These are phyloP conservation scores for Chloroceryle aenea DNA, from an alignment of 2,113 vertebrate genomes.

Conservation along the genomic window DNA sequence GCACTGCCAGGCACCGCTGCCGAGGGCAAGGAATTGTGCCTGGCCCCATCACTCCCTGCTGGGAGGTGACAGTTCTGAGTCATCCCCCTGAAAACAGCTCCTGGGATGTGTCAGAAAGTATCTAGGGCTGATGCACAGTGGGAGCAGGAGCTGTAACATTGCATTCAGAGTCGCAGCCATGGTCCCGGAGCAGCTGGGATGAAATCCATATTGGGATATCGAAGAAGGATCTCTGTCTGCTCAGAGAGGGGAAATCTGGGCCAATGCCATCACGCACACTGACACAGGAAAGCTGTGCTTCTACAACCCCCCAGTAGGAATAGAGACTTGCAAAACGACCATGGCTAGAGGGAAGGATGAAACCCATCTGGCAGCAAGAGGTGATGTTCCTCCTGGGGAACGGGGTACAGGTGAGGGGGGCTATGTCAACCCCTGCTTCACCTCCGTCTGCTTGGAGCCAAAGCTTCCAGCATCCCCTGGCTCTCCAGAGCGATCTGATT, in stretches of 20 bases:
- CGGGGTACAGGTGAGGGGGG: not conserved
- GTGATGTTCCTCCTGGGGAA: not conserved
- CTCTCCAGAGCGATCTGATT: accelerated
- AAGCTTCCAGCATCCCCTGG: not conserved
- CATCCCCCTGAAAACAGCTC: not conserved
- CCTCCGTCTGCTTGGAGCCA: not conserved
- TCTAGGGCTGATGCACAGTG: accelerated
- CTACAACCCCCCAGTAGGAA: accelerated
- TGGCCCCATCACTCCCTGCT: not conserved
- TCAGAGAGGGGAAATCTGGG: not conserved
- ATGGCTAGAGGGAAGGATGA: not conserved
- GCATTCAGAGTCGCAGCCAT: accelerated
- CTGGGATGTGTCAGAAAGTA: not conserved
- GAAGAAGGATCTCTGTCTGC: not conserved
- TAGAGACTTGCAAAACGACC: not conserved
- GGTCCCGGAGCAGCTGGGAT: not conserved
- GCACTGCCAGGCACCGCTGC: accelerated
- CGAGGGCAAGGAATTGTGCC: accelerated
- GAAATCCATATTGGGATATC: not conserved
- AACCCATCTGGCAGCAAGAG: not conserved
- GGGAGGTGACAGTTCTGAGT: not conserved
- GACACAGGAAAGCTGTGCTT: accelerated
- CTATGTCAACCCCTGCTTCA: not conserved
- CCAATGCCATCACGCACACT: not conserved
- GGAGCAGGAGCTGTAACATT: not conserved